Percentiles rank a stretch among this genome's conserved stretches.
Evolutionary conservation across 2,113 vertebrate species (phyloP).

Genomic region (Terrapene triunguis): DNA sequence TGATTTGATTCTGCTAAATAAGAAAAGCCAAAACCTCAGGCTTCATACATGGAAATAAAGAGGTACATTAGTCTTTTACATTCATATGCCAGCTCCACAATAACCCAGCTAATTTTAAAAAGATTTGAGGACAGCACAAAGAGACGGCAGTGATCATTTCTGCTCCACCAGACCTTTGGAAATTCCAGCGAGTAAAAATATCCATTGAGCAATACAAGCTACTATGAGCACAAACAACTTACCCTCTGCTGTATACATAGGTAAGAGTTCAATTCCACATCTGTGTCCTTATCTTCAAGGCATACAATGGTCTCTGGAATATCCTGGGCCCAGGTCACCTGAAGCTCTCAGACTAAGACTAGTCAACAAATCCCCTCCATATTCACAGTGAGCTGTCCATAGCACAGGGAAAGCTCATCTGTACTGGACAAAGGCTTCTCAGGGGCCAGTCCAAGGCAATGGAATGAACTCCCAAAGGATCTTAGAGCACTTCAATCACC

Average conservation of each 20-base stretch:
- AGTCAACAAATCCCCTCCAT: neutral
- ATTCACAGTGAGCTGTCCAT: neutral
- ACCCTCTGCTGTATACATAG: neutral
- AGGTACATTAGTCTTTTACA: no score
- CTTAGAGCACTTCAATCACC: neutral
- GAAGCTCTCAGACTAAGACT: neutral
- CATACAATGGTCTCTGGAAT: neutral
- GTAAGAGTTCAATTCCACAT: neutral
- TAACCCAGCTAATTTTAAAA: no score
- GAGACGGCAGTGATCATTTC: no score
- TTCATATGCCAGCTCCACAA: no score
- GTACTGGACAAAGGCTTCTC: neutral
- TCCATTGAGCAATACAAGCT: no score
- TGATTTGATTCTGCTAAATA: no score
- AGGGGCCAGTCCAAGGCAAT: neutral
- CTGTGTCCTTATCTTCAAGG: neutral
- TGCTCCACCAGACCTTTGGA: no score
- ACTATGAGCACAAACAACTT: no score
- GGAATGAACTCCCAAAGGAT: neutral
- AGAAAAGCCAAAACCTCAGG: no score
- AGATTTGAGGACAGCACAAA: no score
- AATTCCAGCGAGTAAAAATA: no score
- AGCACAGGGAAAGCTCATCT: neutral
- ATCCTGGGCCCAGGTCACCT: neutral
- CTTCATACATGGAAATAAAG: no score